Evolutionary conservation across 1,140 invertebrate species (phyloP).

Genomic region (Palaemon carinicauda): DNA sequence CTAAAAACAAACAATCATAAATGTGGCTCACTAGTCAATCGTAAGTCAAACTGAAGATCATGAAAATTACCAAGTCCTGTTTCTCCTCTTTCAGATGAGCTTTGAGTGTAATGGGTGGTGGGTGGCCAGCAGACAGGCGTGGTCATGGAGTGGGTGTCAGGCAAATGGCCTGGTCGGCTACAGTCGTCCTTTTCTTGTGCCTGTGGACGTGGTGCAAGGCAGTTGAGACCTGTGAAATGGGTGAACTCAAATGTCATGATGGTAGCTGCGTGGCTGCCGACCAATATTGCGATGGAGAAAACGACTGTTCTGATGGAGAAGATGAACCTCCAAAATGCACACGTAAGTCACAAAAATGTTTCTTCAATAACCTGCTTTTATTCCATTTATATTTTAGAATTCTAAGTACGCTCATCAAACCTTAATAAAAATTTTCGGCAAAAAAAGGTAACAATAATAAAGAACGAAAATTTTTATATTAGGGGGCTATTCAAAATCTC

Average conservation of each 20-base stretch:
- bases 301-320: conserved; percentile 16
- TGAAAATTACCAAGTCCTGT: background rate
- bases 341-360: background rate
- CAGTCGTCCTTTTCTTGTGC: background rate
- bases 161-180: background rate
- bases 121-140: conserved; percentile 29
- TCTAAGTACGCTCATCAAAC: background rate
- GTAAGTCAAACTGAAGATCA: background rate
- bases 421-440: no score
- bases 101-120: conserved; percentile 39
- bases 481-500: no score
- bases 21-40: background rate
- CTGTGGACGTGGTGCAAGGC: background rate
- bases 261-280: conserved; percentile 41
- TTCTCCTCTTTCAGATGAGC: conserved; percentile 36
- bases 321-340: conserved; percentile 37
- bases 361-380: background rate
- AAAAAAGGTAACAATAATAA: no score
- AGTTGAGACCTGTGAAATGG: conserved; percentile 29
- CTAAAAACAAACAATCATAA: background rate
- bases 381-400: background rate
- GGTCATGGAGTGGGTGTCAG: conserved; percentile 15
- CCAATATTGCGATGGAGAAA: conserved; percentile 46
- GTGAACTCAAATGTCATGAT: conserved; percentile 39
- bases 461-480: no score